Percentiles rank a stretch among this genome's conserved stretches.
phyloP scores from a whole-genome alignment of 1,140 invertebrate species.

The Anoplophora glabripennis region DNA sequence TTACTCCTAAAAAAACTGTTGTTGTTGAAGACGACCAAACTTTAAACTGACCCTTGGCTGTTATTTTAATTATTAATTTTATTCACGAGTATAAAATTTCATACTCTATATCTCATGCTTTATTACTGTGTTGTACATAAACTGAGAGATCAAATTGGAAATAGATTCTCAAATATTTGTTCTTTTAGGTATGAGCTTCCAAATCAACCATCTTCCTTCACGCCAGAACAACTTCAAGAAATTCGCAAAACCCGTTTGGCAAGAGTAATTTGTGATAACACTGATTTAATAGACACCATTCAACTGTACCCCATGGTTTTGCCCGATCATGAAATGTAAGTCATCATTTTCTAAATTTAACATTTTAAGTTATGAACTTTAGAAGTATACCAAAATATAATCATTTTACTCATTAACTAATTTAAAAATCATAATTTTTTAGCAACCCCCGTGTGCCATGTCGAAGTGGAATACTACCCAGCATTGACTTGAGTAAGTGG shows the following conservation, averaged over 20 bases:
- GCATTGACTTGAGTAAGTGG: constrained; percentile 86
- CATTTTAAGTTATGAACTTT: neutral
- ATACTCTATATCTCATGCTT: too few species aligned
- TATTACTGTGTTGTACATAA: too few species aligned
- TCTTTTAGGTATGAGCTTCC: constrained; percentile 76
- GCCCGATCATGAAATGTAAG: constrained; percentile 88
- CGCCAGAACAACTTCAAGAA: constrained; percentile 84
- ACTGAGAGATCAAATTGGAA: too few species aligned
- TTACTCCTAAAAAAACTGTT: too few species aligned
- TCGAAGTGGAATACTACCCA: constrained; percentile 78
- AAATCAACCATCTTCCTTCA: constrained; percentile 89
- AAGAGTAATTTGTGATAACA: constrained; percentile 92
- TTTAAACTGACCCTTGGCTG: too few species aligned
- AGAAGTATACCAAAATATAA: neutral
- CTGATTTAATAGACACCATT: constrained; percentile 86
- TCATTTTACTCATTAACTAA: neutral
- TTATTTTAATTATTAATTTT: too few species aligned
- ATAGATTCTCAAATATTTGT: neutral
- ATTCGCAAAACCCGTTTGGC: constrained; percentile 84
- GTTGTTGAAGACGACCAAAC: too few species aligned
- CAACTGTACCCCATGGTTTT: constrained; percentile 92
- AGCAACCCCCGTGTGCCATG: constrained; percentile 89
- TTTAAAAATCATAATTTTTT: constrained; percentile 40
- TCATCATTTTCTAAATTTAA: constrained; percentile 24
- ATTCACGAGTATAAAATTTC: too few species aligned